phyloP scores from a whole-genome alignment of 2,797 vertebrate species.

The Halcyon leucocephala region DNA sequence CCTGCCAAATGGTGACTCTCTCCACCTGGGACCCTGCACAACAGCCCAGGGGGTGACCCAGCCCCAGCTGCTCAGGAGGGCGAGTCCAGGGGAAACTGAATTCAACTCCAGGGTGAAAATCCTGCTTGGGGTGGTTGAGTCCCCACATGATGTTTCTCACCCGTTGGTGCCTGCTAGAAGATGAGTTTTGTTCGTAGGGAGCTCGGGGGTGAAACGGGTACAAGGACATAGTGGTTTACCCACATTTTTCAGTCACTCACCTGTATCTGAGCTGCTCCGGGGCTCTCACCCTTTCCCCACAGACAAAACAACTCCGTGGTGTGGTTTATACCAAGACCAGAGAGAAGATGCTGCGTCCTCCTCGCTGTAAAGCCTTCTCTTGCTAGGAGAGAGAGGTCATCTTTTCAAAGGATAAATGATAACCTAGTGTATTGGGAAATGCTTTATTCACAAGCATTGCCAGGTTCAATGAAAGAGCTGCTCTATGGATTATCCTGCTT shows the following conservation, averaged over 20 bases:
- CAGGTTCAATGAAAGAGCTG: background rate
- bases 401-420: background rate
- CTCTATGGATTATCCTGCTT: background rate
- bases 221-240: background rate
- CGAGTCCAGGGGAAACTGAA: background rate
- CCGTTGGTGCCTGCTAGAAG: background rate
- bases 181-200: accelerated
- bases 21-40: background rate
- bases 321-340: background rate
- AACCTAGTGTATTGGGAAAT: background rate
- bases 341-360: background rate
- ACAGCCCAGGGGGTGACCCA: accelerated
- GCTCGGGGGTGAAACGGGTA: background rate
- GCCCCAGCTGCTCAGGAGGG: background rate
- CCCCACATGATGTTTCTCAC: accelerated
- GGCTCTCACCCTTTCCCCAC: background rate
- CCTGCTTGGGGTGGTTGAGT: background rate
- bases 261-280: background rate
- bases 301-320: accelerated
- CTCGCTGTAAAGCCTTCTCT: background rate
- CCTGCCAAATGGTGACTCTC: background rate
- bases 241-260: accelerated
- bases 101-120: background rate
- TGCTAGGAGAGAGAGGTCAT: background rate
- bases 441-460: too few species aligned